Conservation (phyloP, 2,113 vertebrate species). For the Xenopus borealis region DNA sequence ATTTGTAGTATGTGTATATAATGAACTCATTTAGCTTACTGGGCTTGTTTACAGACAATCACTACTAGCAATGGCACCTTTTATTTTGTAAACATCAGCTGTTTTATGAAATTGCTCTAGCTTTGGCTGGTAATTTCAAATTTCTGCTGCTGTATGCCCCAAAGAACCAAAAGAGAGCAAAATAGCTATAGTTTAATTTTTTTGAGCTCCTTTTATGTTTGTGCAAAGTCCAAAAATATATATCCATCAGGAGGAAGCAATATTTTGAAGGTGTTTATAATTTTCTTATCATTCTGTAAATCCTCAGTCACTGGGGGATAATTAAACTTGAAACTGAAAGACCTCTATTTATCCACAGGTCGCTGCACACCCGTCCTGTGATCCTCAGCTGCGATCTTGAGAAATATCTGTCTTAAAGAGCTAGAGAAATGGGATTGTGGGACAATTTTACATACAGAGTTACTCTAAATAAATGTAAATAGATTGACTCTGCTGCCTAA, state of each 20-base stretch:
- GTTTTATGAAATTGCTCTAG: too few relatives aligned
- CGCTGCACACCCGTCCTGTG: slow-evolving; percentile 38
- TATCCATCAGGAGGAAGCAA: slow-evolving; percentile 11
- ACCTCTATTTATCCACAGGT: slow-evolving; percentile 39
- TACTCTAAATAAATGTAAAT: slow-evolving; percentile 35
- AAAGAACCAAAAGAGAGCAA: slow-evolving; percentile 5
- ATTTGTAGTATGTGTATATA: too few relatives aligned
- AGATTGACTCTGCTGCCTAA: slow-evolving; percentile 40
- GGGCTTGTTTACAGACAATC: too few relatives aligned
- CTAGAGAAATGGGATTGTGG: slow-evolving; percentile 47
- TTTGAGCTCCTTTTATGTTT: slow-evolving; percentile 13
- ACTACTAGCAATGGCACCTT: too few relatives aligned
- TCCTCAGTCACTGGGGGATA: slow-evolving; percentile 32
- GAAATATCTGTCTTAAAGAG: slow-evolving; percentile 44
- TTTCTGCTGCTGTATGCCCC: too few relatives aligned
- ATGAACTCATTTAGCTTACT: too few relatives aligned
- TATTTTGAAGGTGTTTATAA: slow-evolving; percentile 37
- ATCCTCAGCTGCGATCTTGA: slow-evolving; percentile 45
- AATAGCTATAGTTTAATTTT: neutral
- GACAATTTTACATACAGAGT: slow-evolving; percentile 28
- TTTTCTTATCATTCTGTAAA: slow-evolving; percentile 37
- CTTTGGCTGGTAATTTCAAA: too few relatives aligned
- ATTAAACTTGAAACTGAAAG: slow-evolving; percentile 49
- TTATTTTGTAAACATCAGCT: too few relatives aligned
- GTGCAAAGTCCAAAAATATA: slow-evolving; percentile 22